phyloP scores from a whole-genome alignment of 1,140 invertebrate genomes.

The Drosophila pallidifrons region DNA sequence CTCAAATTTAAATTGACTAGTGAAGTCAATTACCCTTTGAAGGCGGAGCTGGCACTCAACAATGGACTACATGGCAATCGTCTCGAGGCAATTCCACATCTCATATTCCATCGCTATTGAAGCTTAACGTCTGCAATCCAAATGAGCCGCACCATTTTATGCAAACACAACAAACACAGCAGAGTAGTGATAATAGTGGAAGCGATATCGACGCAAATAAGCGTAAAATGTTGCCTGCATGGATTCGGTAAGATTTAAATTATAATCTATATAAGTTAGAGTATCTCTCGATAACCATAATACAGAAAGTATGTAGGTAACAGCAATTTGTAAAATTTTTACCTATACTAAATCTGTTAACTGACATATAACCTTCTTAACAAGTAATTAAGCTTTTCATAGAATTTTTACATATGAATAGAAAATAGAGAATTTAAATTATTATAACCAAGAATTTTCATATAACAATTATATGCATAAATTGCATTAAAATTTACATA shows the following conservation, averaged over 20 bases:
- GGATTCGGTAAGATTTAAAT: constrained; percentile 88
- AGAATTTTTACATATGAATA: too few relatives aligned
- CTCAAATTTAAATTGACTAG: not conserved
- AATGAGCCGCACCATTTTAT: constrained; percentile 53
- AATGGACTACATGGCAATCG: constrained; percentile 59
- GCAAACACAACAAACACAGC: constrained; percentile 29
- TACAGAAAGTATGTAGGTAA: not conserved
- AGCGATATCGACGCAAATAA: constrained; percentile 92
- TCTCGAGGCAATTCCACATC: constrained; percentile 64
- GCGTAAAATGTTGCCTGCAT: constrained; percentile 95
- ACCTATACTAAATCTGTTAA: too few relatives aligned
- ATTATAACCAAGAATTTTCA: too few relatives aligned
- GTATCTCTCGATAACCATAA: not conserved
- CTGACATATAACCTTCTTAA: too few relatives aligned
- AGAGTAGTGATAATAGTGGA: constrained; percentile 18
- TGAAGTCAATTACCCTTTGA: not conserved
- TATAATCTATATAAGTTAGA: not conserved
- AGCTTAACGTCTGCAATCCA: constrained; percentile 79
- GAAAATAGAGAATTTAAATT: too few relatives aligned
- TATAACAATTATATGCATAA: too few relatives aligned
- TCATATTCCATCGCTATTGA: constrained; percentile 78
- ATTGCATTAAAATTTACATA: too few relatives aligned
- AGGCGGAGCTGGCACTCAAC: constrained; percentile 15
- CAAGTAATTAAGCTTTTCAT: too few relatives aligned
- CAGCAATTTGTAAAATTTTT: too few relatives aligned